Evolutionary conservation across 2,113 vertebrate genomes (phyloP), one percentile per base, ranked within the genome.

Genomic region (Oplegnathus fasciatus): DNA sequence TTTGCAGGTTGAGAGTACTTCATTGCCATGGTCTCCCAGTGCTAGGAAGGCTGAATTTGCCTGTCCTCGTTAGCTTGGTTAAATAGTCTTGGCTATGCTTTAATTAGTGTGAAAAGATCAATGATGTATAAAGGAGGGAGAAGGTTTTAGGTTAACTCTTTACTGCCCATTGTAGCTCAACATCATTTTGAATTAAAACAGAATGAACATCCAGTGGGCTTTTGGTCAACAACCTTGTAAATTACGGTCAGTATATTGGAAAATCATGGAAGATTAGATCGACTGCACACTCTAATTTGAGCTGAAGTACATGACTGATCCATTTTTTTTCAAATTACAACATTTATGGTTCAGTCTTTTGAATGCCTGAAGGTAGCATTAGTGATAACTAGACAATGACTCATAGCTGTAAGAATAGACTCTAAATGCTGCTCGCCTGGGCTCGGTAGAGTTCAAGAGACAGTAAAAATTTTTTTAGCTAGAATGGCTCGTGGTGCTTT

Each of bases 41-140:
- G 30, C 52, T 54, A 76, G 77, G 75, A 84, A 90, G 82, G 67
- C 86, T 34, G 84, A 88, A 75, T 92, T 87, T 77, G 44, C 89
- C 87, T 65, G 54, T 88, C 93, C 92, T 94, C 82, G 70, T 93
- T 93, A 95, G 93, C 94, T 93, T 92, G 92, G 94, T 94, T 94
- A 92, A 95, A 94, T 91, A 92, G 91, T 86, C 86, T 87, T 89
- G 78, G 93, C 90, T 93, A 91, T 91, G 84, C 89, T 93, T 95
- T 94, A 95, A 96, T 95, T 95, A 94, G 94, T 94, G 91, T 93
- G 91, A 92, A 95, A 88, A 92, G 85, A 95, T 95, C 90, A 94
- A 94, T 95, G 92, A 88, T 89, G 83, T 89, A 78, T 84, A 84
- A 88, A 93, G 78, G 61, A 68, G 52, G 48, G 60, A 83, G 86